These are phyloP conservation scores for Tinea semifulvella DNA, from an alignment of 2,888 invertebrate species.

Conservation along the genomic window DNA sequence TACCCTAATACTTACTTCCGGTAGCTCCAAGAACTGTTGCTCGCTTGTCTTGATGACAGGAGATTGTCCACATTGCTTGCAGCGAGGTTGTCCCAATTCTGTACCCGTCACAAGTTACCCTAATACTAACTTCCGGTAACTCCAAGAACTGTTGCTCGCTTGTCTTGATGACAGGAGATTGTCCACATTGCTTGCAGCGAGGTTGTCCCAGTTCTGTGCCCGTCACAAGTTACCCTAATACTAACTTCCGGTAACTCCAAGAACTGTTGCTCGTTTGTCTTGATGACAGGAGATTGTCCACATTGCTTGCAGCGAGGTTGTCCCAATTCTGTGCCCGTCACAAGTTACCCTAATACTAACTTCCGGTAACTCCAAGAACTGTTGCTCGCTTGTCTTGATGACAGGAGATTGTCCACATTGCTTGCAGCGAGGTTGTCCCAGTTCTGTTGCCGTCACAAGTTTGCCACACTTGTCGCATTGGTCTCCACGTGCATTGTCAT, in stretches of 20 bases:
- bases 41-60: conserved; percentile 81
- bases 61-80: conserved; percentile 80
- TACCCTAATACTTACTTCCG: conserved; percentile 69
- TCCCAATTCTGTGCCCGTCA: conserved; percentile 83
- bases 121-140: conserved; percentile 78
- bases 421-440: conserved; percentile 88
- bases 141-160: conserved; percentile 95
- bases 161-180: conserved; percentile 73
- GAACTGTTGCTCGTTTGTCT: conserved; percentile 91
- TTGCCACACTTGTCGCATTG: conserved; percentile 99
- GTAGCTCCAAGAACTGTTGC: conserved; percentile 94
- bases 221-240: conserved; percentile 88
- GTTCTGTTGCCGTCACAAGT: conserved; percentile 90
- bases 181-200: conserved; percentile 85
- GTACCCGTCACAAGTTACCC: conserved; percentile 94
- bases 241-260: conserved; percentile 88
- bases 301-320: conserved; percentile 90
- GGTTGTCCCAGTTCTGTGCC: conserved; percentile 87
- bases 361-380: conserved; percentile 94
- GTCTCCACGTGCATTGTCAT: conserved; percentile 95
- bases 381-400: conserved; percentile 83
- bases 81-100: conserved; percentile 85
- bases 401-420: conserved; percentile 76
- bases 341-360: conserved; percentile 42
- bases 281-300: conserved; percentile 72